Evolutionary conservation across 2,113 vertebrate genomes (phyloP).

Genomic region (Chloropsis cyanopogon): DNA sequence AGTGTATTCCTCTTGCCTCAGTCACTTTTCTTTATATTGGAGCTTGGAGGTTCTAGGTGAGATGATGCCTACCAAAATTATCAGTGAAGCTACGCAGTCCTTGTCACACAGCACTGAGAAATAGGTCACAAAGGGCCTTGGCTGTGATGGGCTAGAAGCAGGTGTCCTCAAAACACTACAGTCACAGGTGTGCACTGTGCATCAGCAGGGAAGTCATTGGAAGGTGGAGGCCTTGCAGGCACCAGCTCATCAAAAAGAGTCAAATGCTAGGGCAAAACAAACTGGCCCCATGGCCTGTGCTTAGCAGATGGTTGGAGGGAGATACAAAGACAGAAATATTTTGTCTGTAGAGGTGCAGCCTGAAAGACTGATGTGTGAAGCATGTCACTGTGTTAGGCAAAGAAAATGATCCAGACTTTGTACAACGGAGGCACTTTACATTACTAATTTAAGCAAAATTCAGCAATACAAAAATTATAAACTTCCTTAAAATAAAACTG

Average conservation of each 20-base stretch:
- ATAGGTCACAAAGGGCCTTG: neutral
- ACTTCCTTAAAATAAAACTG: neutral
- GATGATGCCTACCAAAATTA: neutral
- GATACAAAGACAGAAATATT: neutral
- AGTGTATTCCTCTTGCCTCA: neutral
- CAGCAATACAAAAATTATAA: neutral
- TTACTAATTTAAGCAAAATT: neutral
- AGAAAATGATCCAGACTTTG: neutral
- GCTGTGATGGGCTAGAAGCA: neutral
- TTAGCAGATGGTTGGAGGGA: neutral
- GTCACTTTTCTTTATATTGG: neutral
- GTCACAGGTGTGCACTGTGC: neutral
- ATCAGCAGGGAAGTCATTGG: neutral
- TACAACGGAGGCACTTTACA: neutral
- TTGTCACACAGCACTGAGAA: neutral
- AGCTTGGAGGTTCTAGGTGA: neutral
- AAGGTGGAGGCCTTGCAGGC: neutral
- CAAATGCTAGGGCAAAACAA: neutral
- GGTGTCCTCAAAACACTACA: neutral
- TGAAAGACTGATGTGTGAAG: neutral
- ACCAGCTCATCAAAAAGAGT: neutral
- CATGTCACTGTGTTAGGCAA: fast-evolving
- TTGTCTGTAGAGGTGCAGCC: neutral
- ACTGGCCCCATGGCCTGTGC: neutral
- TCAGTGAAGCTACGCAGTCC: neutral